These are phyloP conservation scores for Octonoba sinensis DNA, from an alignment of 2,888 invertebrate genomes.

Conservation along the genomic window DNA sequence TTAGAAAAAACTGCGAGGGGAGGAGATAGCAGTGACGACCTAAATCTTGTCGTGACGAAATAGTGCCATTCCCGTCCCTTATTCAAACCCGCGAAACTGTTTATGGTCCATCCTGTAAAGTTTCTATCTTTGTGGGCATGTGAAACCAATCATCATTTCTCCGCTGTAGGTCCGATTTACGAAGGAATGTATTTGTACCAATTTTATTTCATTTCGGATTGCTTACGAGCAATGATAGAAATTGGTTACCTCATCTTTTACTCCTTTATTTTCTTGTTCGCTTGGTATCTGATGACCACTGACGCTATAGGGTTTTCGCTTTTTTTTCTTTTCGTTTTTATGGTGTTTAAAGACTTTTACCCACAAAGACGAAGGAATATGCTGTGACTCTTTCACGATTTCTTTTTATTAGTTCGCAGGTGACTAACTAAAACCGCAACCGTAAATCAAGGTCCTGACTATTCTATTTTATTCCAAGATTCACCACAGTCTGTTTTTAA, in stretches of 20 bases:
- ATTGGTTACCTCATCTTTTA: not conserved
- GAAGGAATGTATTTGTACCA: constrained; percentile 39
- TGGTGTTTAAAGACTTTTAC: not conserved
- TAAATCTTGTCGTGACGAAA: constrained; percentile 53
- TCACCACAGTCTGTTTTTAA: not conserved
- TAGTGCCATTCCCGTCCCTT: constrained; percentile 37
- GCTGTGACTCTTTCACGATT: constrained; percentile 1
- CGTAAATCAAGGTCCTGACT: not conserved
- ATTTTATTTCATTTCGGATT: constrained; percentile 53
- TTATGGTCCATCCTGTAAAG: constrained; percentile 49
- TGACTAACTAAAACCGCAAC: not conserved
- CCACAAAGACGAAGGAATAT: constrained; percentile 1
- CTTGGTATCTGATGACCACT: constrained; percentile 1
- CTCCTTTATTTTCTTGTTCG: not conserved
- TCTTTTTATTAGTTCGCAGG: not conserved
- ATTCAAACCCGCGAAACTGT: constrained; percentile 8
- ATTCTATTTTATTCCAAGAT: not conserved
- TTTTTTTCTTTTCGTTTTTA: not conserved
- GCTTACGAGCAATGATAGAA: constrained; percentile 39
- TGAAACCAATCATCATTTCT: constrained; percentile 47
- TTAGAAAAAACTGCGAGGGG: constrained; percentile 1
- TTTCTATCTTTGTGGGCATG: constrained; percentile 38
- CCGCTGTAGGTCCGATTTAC: constrained; percentile 44
- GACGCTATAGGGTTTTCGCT: not conserved
- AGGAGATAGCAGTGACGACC: constrained; percentile 3